Conservation (phyloP, 2,113 vertebrate genomes). For the Australoheros scitulus region DNA sequence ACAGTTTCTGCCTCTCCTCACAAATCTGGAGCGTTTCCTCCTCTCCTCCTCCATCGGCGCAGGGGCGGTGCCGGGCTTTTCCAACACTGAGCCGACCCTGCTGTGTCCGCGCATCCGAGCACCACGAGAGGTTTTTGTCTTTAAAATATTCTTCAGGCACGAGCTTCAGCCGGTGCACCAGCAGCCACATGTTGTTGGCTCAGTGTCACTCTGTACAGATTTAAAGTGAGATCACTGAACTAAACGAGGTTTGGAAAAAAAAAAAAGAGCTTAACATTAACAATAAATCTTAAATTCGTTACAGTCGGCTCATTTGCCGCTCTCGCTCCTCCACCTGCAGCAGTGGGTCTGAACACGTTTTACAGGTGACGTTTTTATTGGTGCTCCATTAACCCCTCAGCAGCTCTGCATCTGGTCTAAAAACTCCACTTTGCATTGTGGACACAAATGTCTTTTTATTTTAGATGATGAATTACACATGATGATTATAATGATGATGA, state of each 20-base stretch:
- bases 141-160: not conserved
- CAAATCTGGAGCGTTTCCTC: not conserved
- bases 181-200: too few species aligned
- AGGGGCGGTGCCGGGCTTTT: too few species aligned
- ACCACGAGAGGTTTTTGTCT: not conserved
- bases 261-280: too few species aligned
- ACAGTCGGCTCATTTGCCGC: too few species aligned
- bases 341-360: too few species aligned
- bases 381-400: too few species aligned
- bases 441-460: not conserved
- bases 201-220: not conserved
- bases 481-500: not conserved
- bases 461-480: not conserved
- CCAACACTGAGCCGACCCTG: not conserved
- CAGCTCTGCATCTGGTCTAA: too few species aligned
- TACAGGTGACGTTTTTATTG: too few species aligned
- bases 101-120: not conserved
- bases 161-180: not conserved
- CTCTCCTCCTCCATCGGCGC: not conserved
- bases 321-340: too few species aligned
- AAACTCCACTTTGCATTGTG: not conserved
- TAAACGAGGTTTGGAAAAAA: accelerated
- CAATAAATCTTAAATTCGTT: too few species aligned
- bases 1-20: too few species aligned
- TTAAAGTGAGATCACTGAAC: not conserved